Evolutionary conservation across 2,797 vertebrate genomes (phyloP), one percentile per base, ranked within the genome.

Genomic region (Sebastes matsubarae): DNA sequence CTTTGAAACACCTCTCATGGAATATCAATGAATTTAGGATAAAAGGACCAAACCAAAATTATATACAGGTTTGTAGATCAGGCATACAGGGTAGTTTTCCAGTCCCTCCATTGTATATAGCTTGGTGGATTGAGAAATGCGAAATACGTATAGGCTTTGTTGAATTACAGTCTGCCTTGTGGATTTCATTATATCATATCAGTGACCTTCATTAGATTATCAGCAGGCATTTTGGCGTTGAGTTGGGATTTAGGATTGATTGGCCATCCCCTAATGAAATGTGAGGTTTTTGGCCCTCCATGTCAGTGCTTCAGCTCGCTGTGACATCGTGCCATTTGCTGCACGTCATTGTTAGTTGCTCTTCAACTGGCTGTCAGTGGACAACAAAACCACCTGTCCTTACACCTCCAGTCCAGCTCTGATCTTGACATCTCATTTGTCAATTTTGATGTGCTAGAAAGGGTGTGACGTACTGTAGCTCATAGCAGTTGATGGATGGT

Each of bases 141-240:
- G 66, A 67, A 85, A 83, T 75, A 78, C 25, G 70, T 75, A 72
- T 73, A 80, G 18, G 54, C 77, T 66, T 27, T 32, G 77, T 82
- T 88, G 22, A 78, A 75, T 91, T 81, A 81, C 66, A 81, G 38
- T 27, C 68, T 68, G 80, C 55, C 36, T 81, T 16, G 16, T 82
- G 74, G 79, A 84, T 87, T 87, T 83, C 73, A 89, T 91, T 84
- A 72, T 54, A 82, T 89, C 78, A 80, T 83, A 87, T 87, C 83
- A 75, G 72, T 79, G 75, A 63, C 64, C 73, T 72, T 81, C 75
- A 91, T 88, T 89, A 46, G 77, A 90, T 90, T 85, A 87, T 81
- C 61, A 59, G 70, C 12, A 61, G 72, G 34, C 69, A 46, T 83
- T 77, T 75, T 70, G 68, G 55, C 22, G 14, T 77, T 76, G 74